Percentiles rank a stretch among this genome's conserved stretches.
Conservation (phyloP, 35 echinoderm and acorn worm species). For the Lytechinus pictus region DNA sequence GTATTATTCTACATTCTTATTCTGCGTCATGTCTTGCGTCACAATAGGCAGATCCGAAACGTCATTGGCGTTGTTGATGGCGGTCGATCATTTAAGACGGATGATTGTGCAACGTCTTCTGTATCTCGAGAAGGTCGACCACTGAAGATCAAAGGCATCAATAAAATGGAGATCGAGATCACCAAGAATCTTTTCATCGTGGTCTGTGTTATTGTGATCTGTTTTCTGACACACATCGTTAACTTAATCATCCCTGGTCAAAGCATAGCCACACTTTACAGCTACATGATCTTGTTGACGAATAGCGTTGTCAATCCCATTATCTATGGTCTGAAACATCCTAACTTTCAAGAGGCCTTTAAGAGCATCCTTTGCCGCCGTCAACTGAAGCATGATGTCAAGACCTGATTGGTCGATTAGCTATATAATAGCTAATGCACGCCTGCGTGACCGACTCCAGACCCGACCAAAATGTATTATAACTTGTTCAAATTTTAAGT, state of each 20-base stretch:
- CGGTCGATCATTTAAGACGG: not conserved
- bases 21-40: not conserved
- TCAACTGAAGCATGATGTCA: not conserved
- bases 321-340: conserved; percentile 78
- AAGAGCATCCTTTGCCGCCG: conserved; percentile 51
- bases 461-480: no score
- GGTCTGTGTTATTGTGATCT: conserved; percentile 41
- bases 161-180: conserved; percentile 46
- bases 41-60: not conserved
- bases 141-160: not conserved
- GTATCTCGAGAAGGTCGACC: not conserved
- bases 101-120: not conserved
- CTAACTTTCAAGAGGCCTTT: conserved; percentile 71
- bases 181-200: conserved; percentile 66
- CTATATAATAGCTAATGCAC: no score
- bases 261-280: conserved; percentile 27
- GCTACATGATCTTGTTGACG: not conserved
- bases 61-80: not conserved
- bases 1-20: not conserved
- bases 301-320: conserved; percentile 67
- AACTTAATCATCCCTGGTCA: conserved; percentile 42
- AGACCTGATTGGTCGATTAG: no score
- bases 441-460: no score
- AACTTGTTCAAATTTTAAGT: no score
- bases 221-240: conserved; percentile 24